These are phyloP conservation scores for Loripinus fragilis DNA, from an alignment of 2,888 invertebrate genomes.

Conservation along the genomic window DNA sequence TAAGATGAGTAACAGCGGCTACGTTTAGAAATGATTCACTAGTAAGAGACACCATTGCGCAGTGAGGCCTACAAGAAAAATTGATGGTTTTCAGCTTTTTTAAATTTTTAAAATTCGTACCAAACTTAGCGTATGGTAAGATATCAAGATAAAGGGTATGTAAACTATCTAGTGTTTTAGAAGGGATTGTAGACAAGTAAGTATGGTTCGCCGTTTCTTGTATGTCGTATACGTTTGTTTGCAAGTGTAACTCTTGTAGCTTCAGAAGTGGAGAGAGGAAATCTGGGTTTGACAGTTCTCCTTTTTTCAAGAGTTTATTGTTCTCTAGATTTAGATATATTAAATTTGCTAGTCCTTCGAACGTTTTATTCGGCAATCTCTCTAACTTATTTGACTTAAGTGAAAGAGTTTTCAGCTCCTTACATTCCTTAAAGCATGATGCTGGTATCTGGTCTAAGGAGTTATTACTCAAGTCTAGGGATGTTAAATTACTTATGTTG, in stretches of 20 bases:
- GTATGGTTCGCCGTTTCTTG: background rate
- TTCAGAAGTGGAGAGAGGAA: background rate
- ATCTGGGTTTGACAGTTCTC: background rate
- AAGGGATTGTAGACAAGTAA: background rate
- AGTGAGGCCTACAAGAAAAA: conserved; percentile 3
- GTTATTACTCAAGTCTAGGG: background rate
- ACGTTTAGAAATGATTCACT: conserved; percentile 21
- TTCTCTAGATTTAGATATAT: background rate
- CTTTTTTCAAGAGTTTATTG: background rate
- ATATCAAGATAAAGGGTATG: conserved; percentile 22
- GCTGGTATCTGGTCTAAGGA: background rate
- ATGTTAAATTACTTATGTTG: background rate
- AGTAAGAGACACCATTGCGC: conserved; percentile 13
- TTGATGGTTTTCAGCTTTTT: background rate
- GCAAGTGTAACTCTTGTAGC: background rate
- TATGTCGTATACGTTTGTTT: background rate
- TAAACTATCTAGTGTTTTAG: background rate
- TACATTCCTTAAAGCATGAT: background rate
- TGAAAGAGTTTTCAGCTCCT: background rate
- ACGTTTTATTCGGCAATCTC: background rate
- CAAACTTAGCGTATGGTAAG: background rate
- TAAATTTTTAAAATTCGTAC: background rate
- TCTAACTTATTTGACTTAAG: background rate
- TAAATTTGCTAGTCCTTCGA: background rate
- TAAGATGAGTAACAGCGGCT: conserved; percentile 1